Evolutionary conservation across 2,113 vertebrate species (phyloP), one percentile per base, ranked within the genome.

Genomic region (Melanerpes formicivorus): DNA sequence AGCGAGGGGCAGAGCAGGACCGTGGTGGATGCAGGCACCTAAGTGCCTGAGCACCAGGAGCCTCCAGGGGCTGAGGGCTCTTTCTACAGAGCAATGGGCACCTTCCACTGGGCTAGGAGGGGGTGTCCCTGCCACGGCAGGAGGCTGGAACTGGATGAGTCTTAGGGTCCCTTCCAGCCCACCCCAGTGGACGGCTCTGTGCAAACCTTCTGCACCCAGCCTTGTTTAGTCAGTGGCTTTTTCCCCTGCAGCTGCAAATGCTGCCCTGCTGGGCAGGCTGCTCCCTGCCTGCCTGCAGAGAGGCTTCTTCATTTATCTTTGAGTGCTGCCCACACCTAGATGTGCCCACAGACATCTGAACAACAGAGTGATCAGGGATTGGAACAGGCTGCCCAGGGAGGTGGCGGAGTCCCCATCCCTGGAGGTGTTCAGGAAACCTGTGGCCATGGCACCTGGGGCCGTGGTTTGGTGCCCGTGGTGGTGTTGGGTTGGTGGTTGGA

Each of bases 311-410:
- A 7, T 25, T 25, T 14, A 3, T 0, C 34, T 34, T 34, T 34
- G 34, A 17, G 44, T 71, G 58, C 66, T 13, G 0, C 56, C 23
- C 79, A 44, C n/a, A 11, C 29, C 1, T 1, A 5, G 50, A 6
- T 14, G 18, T 63, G 48, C 19, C 2, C 44, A 14, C 26, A 60
- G 46, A 25, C n/a, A 37, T 5, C 42, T 64, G 23, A 56, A 44
- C 42, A 75, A 37, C 23, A 3, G 1, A 11, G 44, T 4, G 23
- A 11, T 75, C 50, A 52, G 50, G 50, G 11, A 32, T 13, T 52
- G 50, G 50, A 6, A 52, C 50, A 52, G 50, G 22, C 50, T 52
- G 50, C 50, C 50, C 22, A 52, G 22, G 50, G 22, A 52, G 50
- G 22, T 52, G 22, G 50, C 13, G 22, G 22, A 23, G 22, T 52